Evolutionary conservation across 2,888 invertebrate species (phyloP), one percentile per base, ranked within the genome.

Genomic region (Elegia similella): DNA sequence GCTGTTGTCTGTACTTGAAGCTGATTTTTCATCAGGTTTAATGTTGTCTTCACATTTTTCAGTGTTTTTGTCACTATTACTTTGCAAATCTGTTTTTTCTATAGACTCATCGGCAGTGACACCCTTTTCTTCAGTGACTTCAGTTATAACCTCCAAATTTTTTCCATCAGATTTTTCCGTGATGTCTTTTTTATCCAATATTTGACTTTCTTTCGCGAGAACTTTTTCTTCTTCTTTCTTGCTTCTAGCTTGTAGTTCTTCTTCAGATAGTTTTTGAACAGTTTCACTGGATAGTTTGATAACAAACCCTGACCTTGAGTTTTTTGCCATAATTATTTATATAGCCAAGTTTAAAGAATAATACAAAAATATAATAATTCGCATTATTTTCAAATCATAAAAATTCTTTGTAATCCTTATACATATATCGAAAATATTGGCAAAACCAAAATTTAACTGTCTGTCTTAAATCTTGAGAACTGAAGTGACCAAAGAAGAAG

Each of bases 251-350:
- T 68, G 73, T 52, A 78, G 70, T 48, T 86, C 82, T 62, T 87
- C 86, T 67, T 87, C 84, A 1, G 81, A 68, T 57, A 92, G 69
- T 75, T 92, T 92, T 69, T 88, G 88, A 8, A 80, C 88, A 42
- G 92, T 92, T 75, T 91, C 92, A 55, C 72, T 80, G 1, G 89
- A 83, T 42, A 92, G 74, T 78, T 92, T 92, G 60, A 92, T 92
- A 55, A 92, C 85, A 74, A 92, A 89, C 17, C 90, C 92, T 53
- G 84, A 65, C 71, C 82, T 88, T 17, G 73, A 57, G 55, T 59
- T 62, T 70, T 83, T 83, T 55, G 79, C 69, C 89, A 88, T 88
- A 30, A n/a, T 44, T 30, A 32, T 43, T 54, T 32, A 52, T 17
- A 15, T 50, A 32, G n/a, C 12, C 29, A 29, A 30, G 12, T 47